Evolutionary conservation across 30 jellyfish, hydroid and myxozoan species (phyloP), one percentile per base, ranked within the genome.

Genomic region (Cassiopea andromeda): DNA sequence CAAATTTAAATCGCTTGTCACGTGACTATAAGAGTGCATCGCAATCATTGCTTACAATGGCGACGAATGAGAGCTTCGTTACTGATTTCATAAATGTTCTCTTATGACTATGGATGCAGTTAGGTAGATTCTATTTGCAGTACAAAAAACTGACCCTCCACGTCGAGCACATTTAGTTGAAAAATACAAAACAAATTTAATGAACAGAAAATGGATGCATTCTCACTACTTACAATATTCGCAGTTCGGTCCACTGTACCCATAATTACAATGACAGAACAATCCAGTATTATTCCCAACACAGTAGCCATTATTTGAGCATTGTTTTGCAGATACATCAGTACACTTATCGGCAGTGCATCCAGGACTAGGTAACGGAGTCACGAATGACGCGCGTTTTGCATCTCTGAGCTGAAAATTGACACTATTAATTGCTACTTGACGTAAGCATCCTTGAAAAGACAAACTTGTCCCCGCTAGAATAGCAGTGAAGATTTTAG

Each of bases 271-370:
- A 49, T 67, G 71, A 46, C 94, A 87, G 81, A 44, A 87, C 46
- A 75, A 44, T 47, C 94, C 94, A 77, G 78, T 76, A 49, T 77
- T 87, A 66, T 87, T 87, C 6, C 94, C 94, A 87, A 77, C 69
- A 67, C 94, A 87, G 61, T 87, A 15, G 61, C 94, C 94, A 87
- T 87, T 87, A 50, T 54, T 47, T 69, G 78, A 87, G 61, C 94
- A 87, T 1, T 19, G 49, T 18, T 48, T 67, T 16, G 27, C 75
- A 46, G 47, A 50, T 6, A 46, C 16, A 19, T 43, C 46, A 46
- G 72, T 61, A 75, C 94, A 87, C 46, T 67, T 87, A 49, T 87
- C 94, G 5, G 80, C 85, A 1, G 14, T 18, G 48, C 94, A 87
- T 44, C 94, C 89, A 10, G 94, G 84, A 59, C 38, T 12, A 15